Conservation (phyloP, 2,797 vertebrate species). For the Sebastes matsubarae region DNA sequence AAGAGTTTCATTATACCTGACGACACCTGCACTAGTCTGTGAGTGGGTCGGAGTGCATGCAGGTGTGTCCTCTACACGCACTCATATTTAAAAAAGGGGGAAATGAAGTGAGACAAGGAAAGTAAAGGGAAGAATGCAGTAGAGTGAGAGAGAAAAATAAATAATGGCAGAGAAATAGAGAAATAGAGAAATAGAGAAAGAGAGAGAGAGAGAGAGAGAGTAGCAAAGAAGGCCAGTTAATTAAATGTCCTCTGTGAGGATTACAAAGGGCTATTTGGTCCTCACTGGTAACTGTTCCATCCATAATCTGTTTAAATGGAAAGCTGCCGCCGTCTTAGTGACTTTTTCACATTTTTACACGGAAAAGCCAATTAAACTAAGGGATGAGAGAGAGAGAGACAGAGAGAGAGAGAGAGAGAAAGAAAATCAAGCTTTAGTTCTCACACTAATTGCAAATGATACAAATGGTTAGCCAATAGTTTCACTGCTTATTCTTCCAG, state of each 20-base stretch:
- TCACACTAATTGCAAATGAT: slow-evolving; percentile 77
- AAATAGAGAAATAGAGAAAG: neutral
- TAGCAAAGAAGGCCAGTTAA: slow-evolving; percentile 67
- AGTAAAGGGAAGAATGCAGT: neutral
- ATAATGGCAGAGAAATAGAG: neutral
- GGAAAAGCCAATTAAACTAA: slow-evolving; percentile 75
- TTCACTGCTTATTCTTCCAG: slow-evolving; percentile 53
- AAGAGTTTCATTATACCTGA: slow-evolving; percentile 21
- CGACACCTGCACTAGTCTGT: slow-evolving; percentile 10
- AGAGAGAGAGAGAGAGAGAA: slow-evolving; percentile 4
- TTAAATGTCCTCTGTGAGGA: slow-evolving; percentile 80
- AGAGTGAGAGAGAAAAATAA: neutral
- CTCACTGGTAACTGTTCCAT: slow-evolving; percentile 74
- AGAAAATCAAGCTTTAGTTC: slow-evolving; percentile 52
- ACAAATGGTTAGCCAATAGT: slow-evolving; percentile 69
- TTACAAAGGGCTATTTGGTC: slow-evolving; percentile 77
- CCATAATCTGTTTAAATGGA: slow-evolving; percentile 77
- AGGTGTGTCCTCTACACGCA: neutral
- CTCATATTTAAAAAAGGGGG: neutral
- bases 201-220: slow-evolving; percentile 5
- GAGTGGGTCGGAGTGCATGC: neutral
- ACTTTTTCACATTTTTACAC: slow-evolving; percentile 72
- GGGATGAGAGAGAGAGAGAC: slow-evolving; percentile 35
- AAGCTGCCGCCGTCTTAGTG: slow-evolving; percentile 60
- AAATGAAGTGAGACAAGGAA: neutral